Conservation (phyloP, 2,113 vertebrate genomes). For the Perognathus longimembris region DNA sequence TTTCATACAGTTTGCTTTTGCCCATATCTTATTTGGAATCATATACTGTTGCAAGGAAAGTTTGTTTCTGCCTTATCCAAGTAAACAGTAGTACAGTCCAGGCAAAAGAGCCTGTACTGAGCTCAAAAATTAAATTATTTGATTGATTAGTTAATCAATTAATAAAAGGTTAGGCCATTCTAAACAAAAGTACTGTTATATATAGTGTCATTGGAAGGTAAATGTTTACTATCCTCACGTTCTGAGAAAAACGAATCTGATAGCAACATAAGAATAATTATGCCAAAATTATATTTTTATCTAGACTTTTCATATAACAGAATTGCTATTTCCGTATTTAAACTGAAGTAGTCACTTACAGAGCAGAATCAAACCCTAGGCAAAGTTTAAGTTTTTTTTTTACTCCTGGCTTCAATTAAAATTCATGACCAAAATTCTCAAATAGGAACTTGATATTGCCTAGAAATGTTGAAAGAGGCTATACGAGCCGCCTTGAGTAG, state of each 20-base stretch:
- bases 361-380: slow-evolving; percentile 48
- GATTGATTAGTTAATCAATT: neutral
- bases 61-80: neutral
- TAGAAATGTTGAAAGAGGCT: too few species aligned
- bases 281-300: slow-evolving; percentile 1
- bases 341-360: slow-evolving; percentile 25
- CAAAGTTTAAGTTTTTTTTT: slow-evolving; percentile 59
- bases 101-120: neutral
- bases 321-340: slow-evolving; percentile 53
- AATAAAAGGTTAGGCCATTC: neutral
- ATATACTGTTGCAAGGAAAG: neutral
- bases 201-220: neutral
- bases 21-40: neutral
- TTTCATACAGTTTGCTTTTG: neutral
- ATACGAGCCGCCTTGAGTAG: too few species aligned
- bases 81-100: neutral
- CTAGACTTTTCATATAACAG: neutral
- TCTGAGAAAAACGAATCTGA: slow-evolving; percentile 25
- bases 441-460: slow-evolving; percentile 21
- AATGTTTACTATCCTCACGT: slow-evolving; percentile 14
- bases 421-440: slow-evolving; percentile 53
- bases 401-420: slow-evolving; percentile 68
- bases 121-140: neutral
- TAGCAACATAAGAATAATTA: neutral
- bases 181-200: neutral